phyloP scores from a whole-genome alignment of 1,140 invertebrate species.

The Eumaeus atala region DNA sequence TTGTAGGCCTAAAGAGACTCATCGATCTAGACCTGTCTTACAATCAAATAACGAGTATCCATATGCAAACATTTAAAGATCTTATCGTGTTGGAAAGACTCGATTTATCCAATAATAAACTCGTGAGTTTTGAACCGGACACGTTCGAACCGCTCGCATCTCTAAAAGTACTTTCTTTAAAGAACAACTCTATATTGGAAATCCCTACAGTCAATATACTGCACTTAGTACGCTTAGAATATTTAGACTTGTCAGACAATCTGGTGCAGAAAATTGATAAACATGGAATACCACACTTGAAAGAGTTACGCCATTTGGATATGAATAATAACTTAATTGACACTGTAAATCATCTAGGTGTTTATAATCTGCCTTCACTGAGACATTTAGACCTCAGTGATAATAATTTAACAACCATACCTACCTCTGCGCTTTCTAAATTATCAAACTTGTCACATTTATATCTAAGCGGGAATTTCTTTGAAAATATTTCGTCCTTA shows the following conservation, averaged over 20 bases:
- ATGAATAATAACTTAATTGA: slow-evolving; percentile 83
- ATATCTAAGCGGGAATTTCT: slow-evolving; percentile 84
- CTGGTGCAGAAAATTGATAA: slow-evolving; percentile 80
- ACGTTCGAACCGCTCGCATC: slow-evolving; percentile 82
- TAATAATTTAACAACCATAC: slow-evolving; percentile 86
- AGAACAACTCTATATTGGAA: slow-evolving; percentile 85
- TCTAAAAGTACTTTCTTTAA: slow-evolving; percentile 80
- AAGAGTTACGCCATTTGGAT: slow-evolving; percentile 78
- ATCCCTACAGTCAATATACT: slow-evolving; percentile 81
- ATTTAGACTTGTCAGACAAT: slow-evolving; percentile 82
- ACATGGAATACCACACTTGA: slow-evolving; percentile 80
- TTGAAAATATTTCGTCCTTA: slow-evolving; percentile 79
- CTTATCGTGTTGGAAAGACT: slow-evolving; percentile 82
- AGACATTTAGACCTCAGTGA: slow-evolving; percentile 84
- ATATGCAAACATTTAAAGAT: slow-evolving; percentile 81
- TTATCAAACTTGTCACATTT: slow-evolving; percentile 83
- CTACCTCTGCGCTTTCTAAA: slow-evolving; percentile 83
- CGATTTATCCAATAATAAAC: slow-evolving; percentile 84
- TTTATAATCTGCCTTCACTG: slow-evolving; percentile 81
- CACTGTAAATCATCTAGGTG: slow-evolving; percentile 79
- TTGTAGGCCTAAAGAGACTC: slow-evolving; percentile 82
- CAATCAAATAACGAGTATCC: slow-evolving; percentile 84
- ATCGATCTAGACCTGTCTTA: slow-evolving; percentile 81
- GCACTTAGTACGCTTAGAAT: slow-evolving; percentile 78
- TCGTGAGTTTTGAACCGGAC: slow-evolving; percentile 80